A percentile compares a stretch with the other conserved stretches of the same genome.
These are phyloP conservation scores for Phaethon lepturus DNA, from an alignment of 2,113 vertebrate genomes.

Conservation along the genomic window DNA sequence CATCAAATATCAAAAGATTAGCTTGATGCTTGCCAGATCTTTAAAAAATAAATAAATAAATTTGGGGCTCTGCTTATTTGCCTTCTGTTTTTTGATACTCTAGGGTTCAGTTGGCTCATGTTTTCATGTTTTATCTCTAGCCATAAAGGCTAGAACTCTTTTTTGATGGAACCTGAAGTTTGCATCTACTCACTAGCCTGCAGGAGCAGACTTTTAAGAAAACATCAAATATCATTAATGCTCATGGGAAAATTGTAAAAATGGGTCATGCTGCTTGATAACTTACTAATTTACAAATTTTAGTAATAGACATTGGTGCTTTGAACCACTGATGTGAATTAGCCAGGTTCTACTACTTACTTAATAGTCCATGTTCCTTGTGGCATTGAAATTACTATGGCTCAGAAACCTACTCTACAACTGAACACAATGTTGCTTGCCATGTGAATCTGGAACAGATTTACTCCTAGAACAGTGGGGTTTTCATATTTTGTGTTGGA, in stretches of 20 bases:
- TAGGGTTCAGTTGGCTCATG: slow-evolving; percentile 55
- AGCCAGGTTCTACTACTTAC: slow-evolving; percentile 47
- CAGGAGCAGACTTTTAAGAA: slow-evolving; percentile 36
- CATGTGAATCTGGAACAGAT: background rate
- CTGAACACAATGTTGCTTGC: background rate
- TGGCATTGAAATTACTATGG: slow-evolving; percentile 27
- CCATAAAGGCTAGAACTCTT: slow-evolving; percentile 33
- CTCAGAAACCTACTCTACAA: background rate
- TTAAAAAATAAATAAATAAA: slow-evolving; percentile 42
- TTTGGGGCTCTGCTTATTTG: slow-evolving; percentile 39
- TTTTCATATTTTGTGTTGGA: background rate
- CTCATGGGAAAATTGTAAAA: slow-evolving; percentile 55
- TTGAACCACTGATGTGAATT: slow-evolving; percentile 53
- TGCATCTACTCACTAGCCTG: slow-evolving; percentile 54
- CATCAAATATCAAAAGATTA: slow-evolving; percentile 68
- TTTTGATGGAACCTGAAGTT: slow-evolving; percentile 60
- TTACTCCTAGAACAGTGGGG: background rate
- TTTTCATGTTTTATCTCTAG: slow-evolving; percentile 60
- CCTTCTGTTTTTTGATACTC: slow-evolving; percentile 62
- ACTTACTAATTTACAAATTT: slow-evolving; percentile 65
- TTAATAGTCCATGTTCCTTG: slow-evolving; percentile 16
- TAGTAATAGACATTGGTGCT: slow-evolving; percentile 33
- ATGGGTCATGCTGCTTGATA: slow-evolving; percentile 50
- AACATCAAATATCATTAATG: slow-evolving; percentile 39
- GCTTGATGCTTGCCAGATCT: slow-evolving; percentile 27